These are phyloP conservation scores for Sclerodermus sp. DNA, from an alignment of 2,888 invertebrate species.

Conservation along the genomic window DNA sequence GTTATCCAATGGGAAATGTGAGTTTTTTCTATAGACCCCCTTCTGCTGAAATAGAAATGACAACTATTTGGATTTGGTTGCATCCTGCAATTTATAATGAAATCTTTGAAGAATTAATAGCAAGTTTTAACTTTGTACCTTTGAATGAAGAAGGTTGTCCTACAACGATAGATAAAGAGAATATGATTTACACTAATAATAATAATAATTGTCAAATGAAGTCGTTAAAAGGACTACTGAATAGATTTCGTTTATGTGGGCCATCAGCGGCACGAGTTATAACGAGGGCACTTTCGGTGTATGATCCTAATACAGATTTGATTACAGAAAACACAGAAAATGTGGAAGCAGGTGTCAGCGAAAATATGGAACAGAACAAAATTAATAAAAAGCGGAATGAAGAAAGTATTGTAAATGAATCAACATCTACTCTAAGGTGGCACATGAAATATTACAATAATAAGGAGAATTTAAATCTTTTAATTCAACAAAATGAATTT, in stretches of 20 bases:
- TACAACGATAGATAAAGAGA: slow-evolving; percentile 6
- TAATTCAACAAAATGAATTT: slow-evolving; percentile 61
- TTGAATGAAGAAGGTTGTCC: slow-evolving; percentile 12
- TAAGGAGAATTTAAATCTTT: slow-evolving; percentile 23
- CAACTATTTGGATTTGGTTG: slow-evolving; percentile 79
- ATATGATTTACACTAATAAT: slow-evolving; percentile 32
- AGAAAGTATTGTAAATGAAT: not conserved
- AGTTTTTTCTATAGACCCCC: slow-evolving; percentile 73
- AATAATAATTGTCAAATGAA: slow-evolving; percentile 59
- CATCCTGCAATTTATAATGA: slow-evolving; percentile 74
- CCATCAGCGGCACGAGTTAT: slow-evolving; percentile 75
- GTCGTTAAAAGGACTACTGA: slow-evolving; percentile 68
- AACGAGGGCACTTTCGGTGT: slow-evolving; percentile 62
- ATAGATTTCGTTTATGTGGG: slow-evolving; percentile 81
- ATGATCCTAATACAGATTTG: slow-evolving; percentile 37
- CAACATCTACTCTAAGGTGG: slow-evolving; percentile 8
- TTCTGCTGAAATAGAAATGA: slow-evolving; percentile 30
- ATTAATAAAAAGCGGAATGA: too few relatives aligned
- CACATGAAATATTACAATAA: slow-evolving; percentile 18
- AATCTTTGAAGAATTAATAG: slow-evolving; percentile 60
- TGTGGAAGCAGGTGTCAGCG: too few relatives aligned
- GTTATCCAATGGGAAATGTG: slow-evolving; percentile 73
- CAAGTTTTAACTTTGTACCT: slow-evolving; percentile 40
- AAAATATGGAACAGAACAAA: too few relatives aligned
- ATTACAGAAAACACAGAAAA: too few relatives aligned